Conservation (phyloP, 2,797 vertebrate genomes). For the Mormyrus hasselquistii region DNA sequence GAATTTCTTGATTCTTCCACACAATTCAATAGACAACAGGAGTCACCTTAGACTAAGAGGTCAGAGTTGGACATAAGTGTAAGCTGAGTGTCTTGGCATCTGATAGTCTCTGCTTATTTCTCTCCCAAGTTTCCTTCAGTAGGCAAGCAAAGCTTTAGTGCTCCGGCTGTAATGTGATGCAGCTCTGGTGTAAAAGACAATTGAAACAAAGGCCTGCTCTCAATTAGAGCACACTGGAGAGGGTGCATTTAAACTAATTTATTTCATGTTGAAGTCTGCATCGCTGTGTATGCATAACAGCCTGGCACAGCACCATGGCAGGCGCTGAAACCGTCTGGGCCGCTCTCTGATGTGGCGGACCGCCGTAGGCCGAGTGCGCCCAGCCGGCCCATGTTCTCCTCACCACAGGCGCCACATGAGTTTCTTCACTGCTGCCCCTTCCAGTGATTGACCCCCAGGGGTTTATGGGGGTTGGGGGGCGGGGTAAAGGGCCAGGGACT, state of each 20-base stretch:
- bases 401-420: conserved; percentile 30
- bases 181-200: conserved; percentile 20
- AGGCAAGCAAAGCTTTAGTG: background rate
- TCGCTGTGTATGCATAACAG: conserved; percentile 38
- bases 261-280: conserved; percentile 6
- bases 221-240: conserved; percentile 22
- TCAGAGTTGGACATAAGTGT: background rate
- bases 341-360: conserved; percentile 34
- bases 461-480: background rate
- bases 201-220: conserved; percentile 30
- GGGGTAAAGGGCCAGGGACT: background rate
- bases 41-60: background rate
- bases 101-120: background rate
- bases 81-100: background rate
- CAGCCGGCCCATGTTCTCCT: conserved; percentile 13
- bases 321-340: background rate
- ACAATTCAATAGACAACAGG: background rate
- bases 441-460: background rate
- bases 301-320: conserved; percentile 35
- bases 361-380: conserved; percentile 9
- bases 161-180: background rate
- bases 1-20: background rate
- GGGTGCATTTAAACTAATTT: background rate
- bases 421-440: background rate
- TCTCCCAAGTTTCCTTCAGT: background rate